Evolutionary conservation across 2,113 vertebrate genomes (phyloP), one percentile per base, ranked within the genome.

Genomic region (Phalacrocorax carbo): DNA sequence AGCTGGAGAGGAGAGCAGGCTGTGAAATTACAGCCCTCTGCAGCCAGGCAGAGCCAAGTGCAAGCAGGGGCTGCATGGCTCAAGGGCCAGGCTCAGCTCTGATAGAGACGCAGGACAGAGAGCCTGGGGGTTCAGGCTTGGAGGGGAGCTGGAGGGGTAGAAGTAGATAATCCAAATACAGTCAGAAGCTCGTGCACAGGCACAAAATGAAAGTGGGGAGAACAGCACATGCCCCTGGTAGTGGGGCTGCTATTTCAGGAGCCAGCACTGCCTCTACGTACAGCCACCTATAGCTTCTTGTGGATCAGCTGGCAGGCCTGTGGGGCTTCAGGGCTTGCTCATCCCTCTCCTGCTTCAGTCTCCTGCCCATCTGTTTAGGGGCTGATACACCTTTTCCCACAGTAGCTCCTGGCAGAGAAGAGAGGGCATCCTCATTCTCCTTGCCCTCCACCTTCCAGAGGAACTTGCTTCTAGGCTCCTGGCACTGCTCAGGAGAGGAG

Each of bases 11-110:
- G 75, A 97, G 95, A 97, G 84, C 90, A 88, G 78, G 88, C 96
- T 96, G 96, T 86, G 93, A 93, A 95, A 91, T 92, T 94, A 61
- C 97, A 97, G 97, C 90, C 89, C 94, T 97, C 96, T 94, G 96
- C 96, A 97, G 97, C 95, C 88, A 60, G 82, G 72, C 94, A 94
- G 46, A 95, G 94, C 92, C 90, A 72, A 96, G 92, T 49, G 75
- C 90, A 95, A 71, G 90, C 81, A 71, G 44, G 16, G 65, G 48
- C 42, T 86, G 70, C 44, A 4, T 1, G 5, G 73, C 79, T 70
- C 65, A n/a, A 11, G 52, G 70, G 10, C 48, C 68, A 27, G 55
- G 42, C 77, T 94, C 15, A n/a, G 9, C 26, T 77, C 27, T 27
- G 26, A 15, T 5, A 34, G 22, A 30, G 40, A 76, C 64, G 84